Conservation (phyloP, 1,140 invertebrate genomes). For the Tetragonula clypearis region DNA sequence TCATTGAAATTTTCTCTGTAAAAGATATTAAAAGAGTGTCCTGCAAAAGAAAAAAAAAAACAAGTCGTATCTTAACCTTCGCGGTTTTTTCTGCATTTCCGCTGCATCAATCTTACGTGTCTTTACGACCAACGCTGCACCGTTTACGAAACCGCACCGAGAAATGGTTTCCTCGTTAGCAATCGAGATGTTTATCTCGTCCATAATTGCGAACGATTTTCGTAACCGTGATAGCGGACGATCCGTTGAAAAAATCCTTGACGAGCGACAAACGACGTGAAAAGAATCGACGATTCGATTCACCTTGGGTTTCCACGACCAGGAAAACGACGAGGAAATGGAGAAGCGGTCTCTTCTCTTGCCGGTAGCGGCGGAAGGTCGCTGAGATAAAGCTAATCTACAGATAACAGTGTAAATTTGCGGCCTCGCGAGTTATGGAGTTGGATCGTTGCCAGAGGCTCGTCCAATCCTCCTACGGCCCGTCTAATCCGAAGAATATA, state of each 20-base stretch:
- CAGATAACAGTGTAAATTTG: constrained; percentile 45
- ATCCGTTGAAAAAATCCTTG: not conserved
- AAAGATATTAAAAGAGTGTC: too few species aligned
- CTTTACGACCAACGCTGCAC: not conserved
- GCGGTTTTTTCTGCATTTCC: not conserved
- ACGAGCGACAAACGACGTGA: not conserved
- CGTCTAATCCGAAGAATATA: not conserved
- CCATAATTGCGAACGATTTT: not conserved
- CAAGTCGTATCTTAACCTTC: not conserved
- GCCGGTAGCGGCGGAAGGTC: constrained; percentile 25
- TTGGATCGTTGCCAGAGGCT: constrained; percentile 9
- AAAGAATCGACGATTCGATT: not conserved
- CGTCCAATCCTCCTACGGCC: not conserved
- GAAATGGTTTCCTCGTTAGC: too few species aligned
- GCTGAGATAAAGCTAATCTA: constrained; percentile 46
- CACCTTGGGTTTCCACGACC: not conserved
- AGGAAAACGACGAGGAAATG: not conserved
- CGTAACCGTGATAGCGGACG: not conserved
- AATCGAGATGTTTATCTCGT: not conserved
- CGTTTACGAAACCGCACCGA: not conserved
- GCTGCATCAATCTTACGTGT: not conserved
- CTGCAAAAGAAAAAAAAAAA: too few species aligned
- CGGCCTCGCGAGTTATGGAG: constrained; percentile 31
- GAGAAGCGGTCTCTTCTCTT: not conserved
- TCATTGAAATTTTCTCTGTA: not conserved